A percentile compares a stretch with the other conserved stretches of the same genome.
Conservation (phyloP, 1,140 invertebrate genomes). For the Drosophila leontia region DNA sequence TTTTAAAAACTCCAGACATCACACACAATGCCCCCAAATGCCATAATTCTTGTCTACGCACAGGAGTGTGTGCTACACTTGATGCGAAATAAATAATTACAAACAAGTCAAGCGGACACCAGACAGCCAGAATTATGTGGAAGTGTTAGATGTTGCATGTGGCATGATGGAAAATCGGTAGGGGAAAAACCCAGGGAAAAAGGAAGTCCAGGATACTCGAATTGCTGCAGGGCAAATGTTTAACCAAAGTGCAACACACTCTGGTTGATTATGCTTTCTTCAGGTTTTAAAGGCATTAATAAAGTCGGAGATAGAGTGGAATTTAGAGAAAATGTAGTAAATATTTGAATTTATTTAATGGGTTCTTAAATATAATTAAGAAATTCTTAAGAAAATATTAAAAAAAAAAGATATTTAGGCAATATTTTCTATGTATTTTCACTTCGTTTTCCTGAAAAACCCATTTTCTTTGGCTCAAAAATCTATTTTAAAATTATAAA, state of each 20-base stretch:
- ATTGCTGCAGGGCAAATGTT: constrained; percentile 47
- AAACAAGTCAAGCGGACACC: constrained; percentile 75
- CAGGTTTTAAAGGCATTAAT: constrained; percentile 6
- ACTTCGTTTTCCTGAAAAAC: too few relatives aligned
- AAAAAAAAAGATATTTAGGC: background rate
- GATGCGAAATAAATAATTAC: constrained; percentile 80
- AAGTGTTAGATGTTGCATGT: constrained; percentile 34
- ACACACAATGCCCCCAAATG: constrained; percentile 72
- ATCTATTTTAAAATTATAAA: too few relatives aligned
- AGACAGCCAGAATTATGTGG: constrained; percentile 38
- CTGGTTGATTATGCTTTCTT: constrained; percentile 14
- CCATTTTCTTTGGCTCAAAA: too few relatives aligned
- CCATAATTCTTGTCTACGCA: constrained; percentile 80
- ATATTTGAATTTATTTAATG: background rate
- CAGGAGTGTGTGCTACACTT: constrained; percentile 71
- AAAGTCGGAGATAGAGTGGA: background rate
- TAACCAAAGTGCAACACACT: constrained; percentile 68
- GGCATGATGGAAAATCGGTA: background rate
- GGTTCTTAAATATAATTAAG: background rate
- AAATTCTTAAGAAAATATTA: background rate
- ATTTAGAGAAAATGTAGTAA: too few relatives aligned
- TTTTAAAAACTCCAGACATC: constrained; percentile 65
- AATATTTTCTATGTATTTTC: background rate
- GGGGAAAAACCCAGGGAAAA: background rate
- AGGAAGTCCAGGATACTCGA: constrained; percentile 19